Evolutionary conservation across 1,140 invertebrate genomes (phyloP).

Genomic region (Microplitis demolitor): DNA sequence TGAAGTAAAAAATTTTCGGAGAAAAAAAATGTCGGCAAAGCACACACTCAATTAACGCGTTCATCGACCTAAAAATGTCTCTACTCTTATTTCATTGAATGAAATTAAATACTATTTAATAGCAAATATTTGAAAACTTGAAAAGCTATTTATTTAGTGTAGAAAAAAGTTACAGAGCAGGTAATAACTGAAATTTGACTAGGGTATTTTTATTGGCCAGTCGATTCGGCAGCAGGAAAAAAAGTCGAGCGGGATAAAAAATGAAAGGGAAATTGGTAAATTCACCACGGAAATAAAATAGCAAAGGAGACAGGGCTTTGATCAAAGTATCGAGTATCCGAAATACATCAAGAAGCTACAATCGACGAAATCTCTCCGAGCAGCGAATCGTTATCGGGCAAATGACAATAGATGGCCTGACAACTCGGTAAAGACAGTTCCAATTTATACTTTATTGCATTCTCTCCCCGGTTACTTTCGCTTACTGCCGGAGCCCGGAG

Average conservation of each 20-base stretch:
- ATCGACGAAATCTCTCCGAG: neutral
- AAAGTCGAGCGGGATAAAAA: neutral
- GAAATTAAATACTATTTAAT: too few relatives aligned
- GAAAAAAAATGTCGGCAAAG: too few relatives aligned
- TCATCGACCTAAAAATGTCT: too few relatives aligned
- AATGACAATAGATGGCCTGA: constrained; percentile 53
- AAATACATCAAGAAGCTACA: neutral
- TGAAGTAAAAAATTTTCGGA: too few relatives aligned
- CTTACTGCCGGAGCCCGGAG: neutral
- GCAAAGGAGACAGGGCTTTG: constrained; percentile 16
- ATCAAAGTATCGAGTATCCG: constrained; percentile 24
- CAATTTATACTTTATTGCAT: constrained; percentile 47
- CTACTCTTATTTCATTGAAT: too few relatives aligned
- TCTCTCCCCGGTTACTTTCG: neutral
- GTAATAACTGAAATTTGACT: neutral
- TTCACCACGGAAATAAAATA: neutral
- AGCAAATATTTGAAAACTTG: too few relatives aligned
- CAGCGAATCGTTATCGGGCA: constrained; percentile 47
- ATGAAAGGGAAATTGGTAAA: neutral
- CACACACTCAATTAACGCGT: too few relatives aligned
- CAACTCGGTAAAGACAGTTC: constrained; percentile 47
- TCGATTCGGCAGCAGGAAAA: neutral
- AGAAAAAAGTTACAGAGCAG: too few relatives aligned
- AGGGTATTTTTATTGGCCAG: neutral
- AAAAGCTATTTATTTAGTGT: too few relatives aligned